A percentile compares a stretch with the other conserved stretches of the same genome.
These are phyloP conservation scores for Argyrosomus japonicus DNA, from an alignment of 2,113 vertebrate genomes.

Conservation along the genomic window DNA sequence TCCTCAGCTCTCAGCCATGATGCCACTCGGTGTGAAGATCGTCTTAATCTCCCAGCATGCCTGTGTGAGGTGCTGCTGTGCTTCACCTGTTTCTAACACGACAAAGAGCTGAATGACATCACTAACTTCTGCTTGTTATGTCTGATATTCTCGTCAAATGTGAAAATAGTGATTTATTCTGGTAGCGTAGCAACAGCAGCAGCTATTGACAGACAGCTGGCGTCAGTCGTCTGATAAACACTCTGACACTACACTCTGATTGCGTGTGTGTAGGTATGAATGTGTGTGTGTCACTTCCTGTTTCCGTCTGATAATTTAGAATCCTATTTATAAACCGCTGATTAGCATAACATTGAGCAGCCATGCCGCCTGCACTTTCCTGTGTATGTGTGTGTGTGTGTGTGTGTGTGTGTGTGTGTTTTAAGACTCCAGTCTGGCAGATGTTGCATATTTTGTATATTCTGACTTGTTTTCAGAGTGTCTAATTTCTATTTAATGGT, in stretches of 20 bases:
- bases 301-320: conserved; percentile 60
- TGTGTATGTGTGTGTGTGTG: conserved; percentile 4
- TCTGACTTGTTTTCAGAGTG: background rate
- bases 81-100: conserved; percentile 22
- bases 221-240: conserved; percentile 51
- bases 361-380: conserved; percentile 40
- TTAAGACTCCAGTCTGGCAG: background rate
- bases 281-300: conserved; percentile 63
- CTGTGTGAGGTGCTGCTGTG: background rate
- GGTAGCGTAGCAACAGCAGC: conserved; percentile 32
- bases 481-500: background rate
- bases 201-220: conserved; percentile 62
- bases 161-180: background rate
- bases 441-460: background rate
- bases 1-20: background rate
- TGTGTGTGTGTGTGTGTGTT: conserved; percentile 13
- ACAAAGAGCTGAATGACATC: background rate
- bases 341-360: conserved; percentile 67
- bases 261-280: conserved; percentile 46
- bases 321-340: conserved; percentile 68
- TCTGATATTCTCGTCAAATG: background rate
- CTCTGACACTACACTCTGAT: conserved; percentile 44
- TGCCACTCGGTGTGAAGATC: background rate
- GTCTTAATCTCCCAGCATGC: conserved; percentile 43
- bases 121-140: background rate